phyloP scores from a whole-genome alignment of 2,113 vertebrate genomes.

The Sebastes schlegelii region DNA sequence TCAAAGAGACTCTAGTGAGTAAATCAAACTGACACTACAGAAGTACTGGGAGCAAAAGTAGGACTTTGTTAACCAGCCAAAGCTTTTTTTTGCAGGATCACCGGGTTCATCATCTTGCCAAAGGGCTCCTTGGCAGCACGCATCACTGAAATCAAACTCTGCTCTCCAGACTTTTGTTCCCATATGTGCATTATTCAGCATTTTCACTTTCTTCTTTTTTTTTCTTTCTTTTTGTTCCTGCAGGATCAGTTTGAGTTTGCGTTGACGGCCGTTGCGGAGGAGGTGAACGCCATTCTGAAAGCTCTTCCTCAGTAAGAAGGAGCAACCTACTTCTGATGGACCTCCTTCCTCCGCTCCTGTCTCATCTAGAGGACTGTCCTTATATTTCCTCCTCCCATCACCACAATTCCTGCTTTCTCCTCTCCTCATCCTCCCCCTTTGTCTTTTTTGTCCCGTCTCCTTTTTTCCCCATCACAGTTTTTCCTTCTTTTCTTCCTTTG shows the following conservation, averaged over 20 bases:
- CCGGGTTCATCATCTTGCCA: neutral
- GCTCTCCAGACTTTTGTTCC: neutral
- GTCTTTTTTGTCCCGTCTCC: neutral
- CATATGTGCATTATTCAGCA: neutral
- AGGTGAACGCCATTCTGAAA: conserved; percentile 82
- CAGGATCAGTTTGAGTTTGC: conserved; percentile 84
- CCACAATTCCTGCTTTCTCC: neutral
- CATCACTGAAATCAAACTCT: neutral
- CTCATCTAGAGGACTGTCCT: neutral
- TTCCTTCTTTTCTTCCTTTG: neutral
- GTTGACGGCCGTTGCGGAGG: conserved; percentile 80
- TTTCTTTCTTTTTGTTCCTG: neutral
- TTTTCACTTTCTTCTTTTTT: neutral
- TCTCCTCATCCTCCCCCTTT: neutral
- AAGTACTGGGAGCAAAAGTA: neutral
- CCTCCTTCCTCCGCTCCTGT: conserved; percentile 9
- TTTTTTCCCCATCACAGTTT: neutral
- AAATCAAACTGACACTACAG: too few species aligned
- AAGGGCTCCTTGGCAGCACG: conserved; percentile 4
- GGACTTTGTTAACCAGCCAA: conserved; percentile 5
- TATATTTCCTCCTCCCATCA: neutral
- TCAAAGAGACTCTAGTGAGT: neutral
- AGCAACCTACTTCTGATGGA: conserved; percentile 1
- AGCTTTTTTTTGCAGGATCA: neutral
- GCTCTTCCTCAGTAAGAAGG: conserved; percentile 76